These are phyloP conservation scores for Gasterosteus aculeatus DNA, from an alignment of 2,113 vertebrate genomes.

Conservation along the genomic window DNA sequence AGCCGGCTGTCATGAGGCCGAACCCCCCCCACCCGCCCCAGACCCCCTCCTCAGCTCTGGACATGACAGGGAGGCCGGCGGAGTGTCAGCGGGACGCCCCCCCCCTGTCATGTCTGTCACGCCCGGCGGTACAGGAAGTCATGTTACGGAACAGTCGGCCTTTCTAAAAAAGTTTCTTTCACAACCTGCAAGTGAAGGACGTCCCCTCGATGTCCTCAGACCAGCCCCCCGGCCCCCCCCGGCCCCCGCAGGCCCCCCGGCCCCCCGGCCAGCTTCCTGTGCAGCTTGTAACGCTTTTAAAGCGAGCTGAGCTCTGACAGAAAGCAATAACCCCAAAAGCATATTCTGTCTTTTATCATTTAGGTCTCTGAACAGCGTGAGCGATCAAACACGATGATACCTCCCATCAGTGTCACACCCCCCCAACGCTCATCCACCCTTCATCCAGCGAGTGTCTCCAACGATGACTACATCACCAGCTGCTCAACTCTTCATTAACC, in stretches of 20 bases:
- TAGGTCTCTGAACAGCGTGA: neutral
- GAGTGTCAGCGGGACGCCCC: slow-evolving; percentile 67
- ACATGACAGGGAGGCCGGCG: slow-evolving; percentile 68
- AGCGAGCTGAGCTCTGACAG: slow-evolving; percentile 27
- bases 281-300: slow-evolving; percentile 44
- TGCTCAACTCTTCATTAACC: slow-evolving; percentile 10
- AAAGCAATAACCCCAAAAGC: slow-evolving; percentile 18
- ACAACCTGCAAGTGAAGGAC: slow-evolving; percentile 43
- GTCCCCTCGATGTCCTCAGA: slow-evolving; percentile 3
- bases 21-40: slow-evolving; percentile 57
- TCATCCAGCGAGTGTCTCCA: neutral
- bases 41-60: slow-evolving; percentile 46
- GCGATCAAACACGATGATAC: neutral
- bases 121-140: slow-evolving; percentile 67
- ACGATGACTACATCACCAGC: neutral
- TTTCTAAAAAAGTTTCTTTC: slow-evolving; percentile 45
- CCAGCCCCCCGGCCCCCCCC: slow-evolving; percentile 18
- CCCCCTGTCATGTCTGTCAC: slow-evolving; percentile 76
- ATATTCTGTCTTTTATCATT: slow-evolving; percentile 14
- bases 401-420: neutral
- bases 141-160: slow-evolving; percentile 55
- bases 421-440: neutral
- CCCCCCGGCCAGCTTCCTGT: slow-evolving; percentile 17
- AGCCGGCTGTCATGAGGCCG: slow-evolving; percentile 65
- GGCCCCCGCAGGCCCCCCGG: neutral